Conservation (phyloP, 23 tunicate genomes). For the Botrylloides violaceus region DNA sequence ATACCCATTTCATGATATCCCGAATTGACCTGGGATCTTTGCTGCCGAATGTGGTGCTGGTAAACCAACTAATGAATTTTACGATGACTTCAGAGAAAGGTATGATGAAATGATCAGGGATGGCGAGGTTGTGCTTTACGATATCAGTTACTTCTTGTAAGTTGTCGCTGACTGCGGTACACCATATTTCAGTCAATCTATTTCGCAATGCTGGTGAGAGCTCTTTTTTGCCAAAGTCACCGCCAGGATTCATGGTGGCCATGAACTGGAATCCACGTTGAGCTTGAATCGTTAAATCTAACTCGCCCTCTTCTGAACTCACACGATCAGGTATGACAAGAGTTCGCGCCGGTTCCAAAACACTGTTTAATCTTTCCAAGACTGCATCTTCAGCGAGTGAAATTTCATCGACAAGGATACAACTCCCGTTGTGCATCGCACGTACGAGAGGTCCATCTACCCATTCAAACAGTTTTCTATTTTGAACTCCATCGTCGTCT, state of each 20-base stretch:
- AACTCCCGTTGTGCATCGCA: slow-evolving; percentile 45
- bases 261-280: slow-evolving; percentile 79
- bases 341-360: slow-evolving; percentile 80
- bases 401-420: slow-evolving; percentile 80
- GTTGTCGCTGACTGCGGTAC: slow-evolving; percentile 37
- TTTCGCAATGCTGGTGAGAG: slow-evolving; percentile 97
- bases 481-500: slow-evolving; percentile 4
- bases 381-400: slow-evolving; percentile 98
- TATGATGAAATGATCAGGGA: background rate
- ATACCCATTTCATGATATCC: slow-evolving; percentile 74
- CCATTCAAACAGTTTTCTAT: slow-evolving; percentile 75
- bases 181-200: slow-evolving; percentile 97
- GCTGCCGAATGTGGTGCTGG: slow-evolving; percentile 63
- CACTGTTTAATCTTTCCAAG: slow-evolving; percentile 84
- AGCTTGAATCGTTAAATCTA: slow-evolving; percentile 35
- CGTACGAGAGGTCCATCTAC: slow-evolving; percentile 87
- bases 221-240: slow-evolving; percentile 98
- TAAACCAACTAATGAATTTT: slow-evolving; percentile 80
- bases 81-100: slow-evolving; percentile 54
- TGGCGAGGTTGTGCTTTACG: slow-evolving; percentile 35
- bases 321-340: slow-evolving; percentile 66
- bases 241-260: slow-evolving; percentile 99
- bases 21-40: slow-evolving; percentile 79
- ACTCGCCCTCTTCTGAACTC: background rate
- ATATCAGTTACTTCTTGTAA: slow-evolving; percentile 45